These are phyloP conservation scores for Zalophus californianus DNA, from an alignment of 2,797 vertebrate genomes.

Conservation along the genomic window DNA sequence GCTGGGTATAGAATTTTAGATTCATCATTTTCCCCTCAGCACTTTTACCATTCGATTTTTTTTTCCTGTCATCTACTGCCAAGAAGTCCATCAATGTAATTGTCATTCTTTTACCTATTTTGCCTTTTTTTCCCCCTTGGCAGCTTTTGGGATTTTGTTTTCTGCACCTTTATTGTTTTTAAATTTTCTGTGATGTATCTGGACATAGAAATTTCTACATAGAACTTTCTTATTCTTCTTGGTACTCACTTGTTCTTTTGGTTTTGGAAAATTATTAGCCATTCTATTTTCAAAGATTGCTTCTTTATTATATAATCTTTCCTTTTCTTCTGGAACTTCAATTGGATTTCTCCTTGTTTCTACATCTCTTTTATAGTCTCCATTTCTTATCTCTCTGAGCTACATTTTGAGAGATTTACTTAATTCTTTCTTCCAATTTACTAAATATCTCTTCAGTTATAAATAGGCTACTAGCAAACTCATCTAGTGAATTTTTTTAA, in stretches of 20 bases:
- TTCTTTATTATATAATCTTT: neutral
- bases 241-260: neutral
- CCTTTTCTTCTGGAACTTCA: neutral
- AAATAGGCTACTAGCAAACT: neutral
- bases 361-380: neutral
- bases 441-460: neutral
- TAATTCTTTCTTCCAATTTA: neutral
- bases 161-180: neutral
- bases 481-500: neutral
- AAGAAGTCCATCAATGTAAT: neutral
- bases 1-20: constrained; percentile 7
- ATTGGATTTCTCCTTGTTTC: neutral
- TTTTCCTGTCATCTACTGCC: neutral
- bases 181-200: neutral
- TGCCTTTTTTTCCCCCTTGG: neutral
- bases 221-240: neutral
- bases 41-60: neutral
- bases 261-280: neutral
- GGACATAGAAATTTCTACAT: neutral
- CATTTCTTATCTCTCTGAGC: neutral
- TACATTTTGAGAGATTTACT: neutral
- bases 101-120: neutral
- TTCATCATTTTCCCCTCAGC: neutral
- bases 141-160: neutral
- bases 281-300: neutral